These are phyloP conservation scores for Coracopsis vasa DNA, from an alignment of 2,113 vertebrate genomes.

Conservation along the genomic window DNA sequence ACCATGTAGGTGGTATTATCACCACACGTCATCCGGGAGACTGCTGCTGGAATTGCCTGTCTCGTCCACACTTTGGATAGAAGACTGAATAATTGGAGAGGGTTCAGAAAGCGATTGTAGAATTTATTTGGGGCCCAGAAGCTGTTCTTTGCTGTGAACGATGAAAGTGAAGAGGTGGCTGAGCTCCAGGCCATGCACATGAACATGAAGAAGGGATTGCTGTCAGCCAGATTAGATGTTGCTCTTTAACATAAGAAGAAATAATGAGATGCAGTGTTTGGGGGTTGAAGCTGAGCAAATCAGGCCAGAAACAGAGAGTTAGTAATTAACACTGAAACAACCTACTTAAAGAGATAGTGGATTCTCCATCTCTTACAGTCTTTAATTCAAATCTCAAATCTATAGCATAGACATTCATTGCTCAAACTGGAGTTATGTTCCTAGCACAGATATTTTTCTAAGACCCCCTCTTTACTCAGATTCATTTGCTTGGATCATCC, in stretches of 20 bases:
- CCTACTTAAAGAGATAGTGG: not conserved
- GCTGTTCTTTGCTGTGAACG: not conserved
- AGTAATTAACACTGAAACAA: not conserved
- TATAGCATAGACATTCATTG: not conserved
- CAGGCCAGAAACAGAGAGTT: not conserved
- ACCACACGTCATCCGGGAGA: not conserved
- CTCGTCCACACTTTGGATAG: not conserved
- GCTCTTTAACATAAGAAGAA: not conserved
- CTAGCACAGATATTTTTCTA: not conserved
- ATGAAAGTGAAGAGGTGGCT: not conserved
- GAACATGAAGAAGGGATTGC: not conserved
- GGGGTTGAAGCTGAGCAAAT: not conserved
- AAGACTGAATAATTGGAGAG: not conserved
- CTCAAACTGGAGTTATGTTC: not conserved
- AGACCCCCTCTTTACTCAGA: not conserved
- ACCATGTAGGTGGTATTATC: not conserved
- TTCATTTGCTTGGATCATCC: not conserved
- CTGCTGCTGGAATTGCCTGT: not conserved
- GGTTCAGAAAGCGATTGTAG: not conserved
- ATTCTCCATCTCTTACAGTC: not conserved
- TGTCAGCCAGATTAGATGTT: not conserved
- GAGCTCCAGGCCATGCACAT: not conserved
- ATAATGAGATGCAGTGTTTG: not conserved
- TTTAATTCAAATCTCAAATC: not conserved
- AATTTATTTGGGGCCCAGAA: not conserved